A percentile compares a stretch with the other conserved stretches of the same genome.
Conservation (phyloP, 2,888 invertebrate species). For the Cylindroiulus punctatus region DNA sequence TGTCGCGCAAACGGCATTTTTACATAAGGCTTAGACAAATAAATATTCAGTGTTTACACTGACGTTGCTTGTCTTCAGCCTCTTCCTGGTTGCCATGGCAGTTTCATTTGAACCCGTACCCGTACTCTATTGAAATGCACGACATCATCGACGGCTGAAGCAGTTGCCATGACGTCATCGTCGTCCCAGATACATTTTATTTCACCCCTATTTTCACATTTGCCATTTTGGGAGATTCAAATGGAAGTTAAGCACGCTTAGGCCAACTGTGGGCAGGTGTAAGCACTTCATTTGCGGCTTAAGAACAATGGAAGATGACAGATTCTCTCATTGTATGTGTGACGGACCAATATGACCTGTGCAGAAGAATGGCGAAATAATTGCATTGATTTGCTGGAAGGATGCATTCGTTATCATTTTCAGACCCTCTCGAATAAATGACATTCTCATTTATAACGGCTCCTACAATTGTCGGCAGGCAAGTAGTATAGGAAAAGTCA, state of each 20-base stretch:
- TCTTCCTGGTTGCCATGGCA: background rate
- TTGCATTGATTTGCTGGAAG: too few species aligned
- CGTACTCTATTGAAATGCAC: slow-evolving; percentile 17
- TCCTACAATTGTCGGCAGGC: too few species aligned
- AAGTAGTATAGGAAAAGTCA: too few species aligned
- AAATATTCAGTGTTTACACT: slow-evolving; percentile 38
- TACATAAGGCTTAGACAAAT: background rate
- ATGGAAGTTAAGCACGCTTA: background rate
- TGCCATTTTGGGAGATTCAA: background rate
- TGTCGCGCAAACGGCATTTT: background rate
- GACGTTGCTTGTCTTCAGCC: slow-evolving; percentile 33
- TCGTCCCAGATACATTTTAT: background rate
- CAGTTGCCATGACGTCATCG: slow-evolving; percentile 13
- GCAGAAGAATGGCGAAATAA: too few species aligned
- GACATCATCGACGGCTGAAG: slow-evolving; percentile 17
- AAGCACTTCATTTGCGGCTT: background rate
- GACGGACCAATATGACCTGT: background rate
- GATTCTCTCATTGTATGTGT: background rate
- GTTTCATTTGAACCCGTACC: background rate
- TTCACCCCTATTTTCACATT: background rate
- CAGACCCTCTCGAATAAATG: too few species aligned
- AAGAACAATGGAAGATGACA: background rate
- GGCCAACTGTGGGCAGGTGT: background rate
- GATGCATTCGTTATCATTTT: too few species aligned
- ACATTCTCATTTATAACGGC: too few species aligned